Evolutionary conservation across 1,140 invertebrate species (phyloP).

Genomic region (Danaus melanippus): DNA sequence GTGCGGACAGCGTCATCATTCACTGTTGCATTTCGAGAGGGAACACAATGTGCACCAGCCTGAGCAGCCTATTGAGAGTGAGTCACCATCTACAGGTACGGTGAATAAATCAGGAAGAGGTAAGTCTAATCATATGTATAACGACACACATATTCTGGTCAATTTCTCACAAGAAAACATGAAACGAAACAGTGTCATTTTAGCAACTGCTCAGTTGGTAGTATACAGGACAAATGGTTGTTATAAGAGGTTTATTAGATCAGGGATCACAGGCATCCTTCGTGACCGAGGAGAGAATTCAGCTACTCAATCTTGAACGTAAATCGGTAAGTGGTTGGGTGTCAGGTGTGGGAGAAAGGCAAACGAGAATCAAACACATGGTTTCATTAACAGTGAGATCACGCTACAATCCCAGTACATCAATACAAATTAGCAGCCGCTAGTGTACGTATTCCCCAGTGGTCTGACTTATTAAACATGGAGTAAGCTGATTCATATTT

Average conservation of each 20-base stretch:
- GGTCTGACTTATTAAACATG: constrained; percentile 9
- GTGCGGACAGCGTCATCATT: constrained; percentile 5
- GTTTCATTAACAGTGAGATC: constrained; percentile 18
- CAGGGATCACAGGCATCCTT: constrained; percentile 16
- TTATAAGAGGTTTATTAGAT: constrained; percentile 12
- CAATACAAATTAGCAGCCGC: constrained; percentile 17
- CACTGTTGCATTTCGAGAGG: constrained; percentile 4
- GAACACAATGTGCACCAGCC: background rate
- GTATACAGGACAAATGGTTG: too few relatives aligned
- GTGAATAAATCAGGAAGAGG: background rate
- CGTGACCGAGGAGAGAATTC: constrained; percentile 18
- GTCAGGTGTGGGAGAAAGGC: constrained; percentile 20
- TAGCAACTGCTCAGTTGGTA: constrained; percentile 5
- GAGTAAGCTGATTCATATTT: constrained; percentile 29
- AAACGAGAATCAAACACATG: constrained; percentile 20
- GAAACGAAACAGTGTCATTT: background rate
- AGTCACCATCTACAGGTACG: background rate
- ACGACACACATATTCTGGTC: background rate
- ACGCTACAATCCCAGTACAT: constrained; percentile 7
- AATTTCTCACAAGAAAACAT: constrained; percentile 1
- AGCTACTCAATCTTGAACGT: constrained; percentile 16
- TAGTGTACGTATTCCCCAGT: constrained; percentile 17
- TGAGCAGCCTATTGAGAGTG: background rate
- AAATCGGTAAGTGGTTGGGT: constrained; percentile 15
- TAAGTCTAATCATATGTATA: constrained; percentile 1